A percentile compares a stretch with the other conserved stretches of the same genome.
Evolutionary conservation across 2,797 vertebrate species (phyloP).

Genomic region (Lophotriccus pileatus): DNA sequence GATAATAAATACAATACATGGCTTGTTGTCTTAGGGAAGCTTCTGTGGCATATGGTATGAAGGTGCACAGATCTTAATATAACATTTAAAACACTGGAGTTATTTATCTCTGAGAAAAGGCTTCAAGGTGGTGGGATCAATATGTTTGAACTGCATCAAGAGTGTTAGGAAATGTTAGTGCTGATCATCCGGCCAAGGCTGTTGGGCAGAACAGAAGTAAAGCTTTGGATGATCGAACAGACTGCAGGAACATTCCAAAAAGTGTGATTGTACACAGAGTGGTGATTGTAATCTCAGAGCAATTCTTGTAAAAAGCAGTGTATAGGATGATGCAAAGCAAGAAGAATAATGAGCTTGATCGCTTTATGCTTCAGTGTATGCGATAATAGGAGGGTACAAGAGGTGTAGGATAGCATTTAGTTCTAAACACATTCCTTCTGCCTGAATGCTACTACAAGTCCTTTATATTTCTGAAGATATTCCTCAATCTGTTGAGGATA

Average conservation of each 20-base stretch:
- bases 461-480: background rate
- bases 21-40: background rate
- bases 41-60: background rate
- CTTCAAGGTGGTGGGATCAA: background rate
- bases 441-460: background rate
- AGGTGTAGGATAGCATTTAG: background rate
- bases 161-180: background rate
- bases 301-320: background rate
- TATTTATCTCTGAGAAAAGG: background rate
- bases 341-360: constrained; percentile 12
- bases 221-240: background rate
- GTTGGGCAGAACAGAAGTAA: background rate
- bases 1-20: background rate
- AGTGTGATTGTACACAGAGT: background rate
- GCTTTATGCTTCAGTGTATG: background rate
- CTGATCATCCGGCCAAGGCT: background rate
- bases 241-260: background rate
- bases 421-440: background rate
- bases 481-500: background rate
- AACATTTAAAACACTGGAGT: background rate
- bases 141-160: background rate
- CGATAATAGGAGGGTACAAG: background rate
- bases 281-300: background rate
- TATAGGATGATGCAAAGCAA: background rate
- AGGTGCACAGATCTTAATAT: background rate